Percentiles rank a stretch among this genome's conserved stretches.
These are phyloP conservation scores for Anthophora plumipes DNA, from an alignment of 2,888 invertebrate species.

Conservation along the genomic window DNA sequence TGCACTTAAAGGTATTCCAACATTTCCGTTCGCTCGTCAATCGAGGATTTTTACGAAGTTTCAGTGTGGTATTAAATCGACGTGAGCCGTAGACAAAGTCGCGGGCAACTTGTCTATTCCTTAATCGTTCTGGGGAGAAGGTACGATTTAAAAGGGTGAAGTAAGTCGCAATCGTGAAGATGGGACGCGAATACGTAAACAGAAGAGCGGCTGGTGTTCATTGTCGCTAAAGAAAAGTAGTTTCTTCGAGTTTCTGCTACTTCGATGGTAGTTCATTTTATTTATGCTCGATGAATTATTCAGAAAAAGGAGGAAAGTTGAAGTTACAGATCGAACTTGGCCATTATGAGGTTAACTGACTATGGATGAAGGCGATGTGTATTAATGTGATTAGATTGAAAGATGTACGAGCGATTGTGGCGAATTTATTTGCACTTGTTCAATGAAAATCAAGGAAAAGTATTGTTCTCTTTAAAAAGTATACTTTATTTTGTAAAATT, in stretches of 20 bases:
- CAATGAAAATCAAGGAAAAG: not conserved
- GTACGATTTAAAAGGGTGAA: conserved; percentile 7
- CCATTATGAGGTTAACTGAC: not conserved
- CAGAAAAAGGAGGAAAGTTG: not conserved
- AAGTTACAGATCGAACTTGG: not conserved
- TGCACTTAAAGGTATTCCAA: conserved; percentile 25
- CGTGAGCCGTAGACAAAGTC: not conserved
- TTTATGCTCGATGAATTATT: conserved; percentile 24
- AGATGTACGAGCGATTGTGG: too few relatives aligned
- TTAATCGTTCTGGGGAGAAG: conserved; percentile 17
- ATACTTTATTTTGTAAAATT: too few relatives aligned
- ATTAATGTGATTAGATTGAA: not conserved
- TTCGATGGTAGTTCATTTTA: conserved; percentile 3
- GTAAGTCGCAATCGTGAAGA: conserved; percentile 15
- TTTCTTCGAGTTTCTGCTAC: not conserved
- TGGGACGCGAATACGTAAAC: conserved; percentile 31
- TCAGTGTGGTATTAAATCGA: not conserved
- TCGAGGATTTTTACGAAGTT: not conserved
- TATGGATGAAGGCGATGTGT: not conserved
- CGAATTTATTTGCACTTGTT: not conserved
- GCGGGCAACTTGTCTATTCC: conserved; percentile 17
- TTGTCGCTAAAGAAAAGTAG: conserved; percentile 12
- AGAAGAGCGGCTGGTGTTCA: not conserved
- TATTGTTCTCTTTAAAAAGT: not conserved
- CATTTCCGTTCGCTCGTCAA: not conserved